Percentiles rank a stretch among this genome's conserved stretches.
Conservation (phyloP, 2,797 vertebrate species). For the Esox masquinongy region DNA sequence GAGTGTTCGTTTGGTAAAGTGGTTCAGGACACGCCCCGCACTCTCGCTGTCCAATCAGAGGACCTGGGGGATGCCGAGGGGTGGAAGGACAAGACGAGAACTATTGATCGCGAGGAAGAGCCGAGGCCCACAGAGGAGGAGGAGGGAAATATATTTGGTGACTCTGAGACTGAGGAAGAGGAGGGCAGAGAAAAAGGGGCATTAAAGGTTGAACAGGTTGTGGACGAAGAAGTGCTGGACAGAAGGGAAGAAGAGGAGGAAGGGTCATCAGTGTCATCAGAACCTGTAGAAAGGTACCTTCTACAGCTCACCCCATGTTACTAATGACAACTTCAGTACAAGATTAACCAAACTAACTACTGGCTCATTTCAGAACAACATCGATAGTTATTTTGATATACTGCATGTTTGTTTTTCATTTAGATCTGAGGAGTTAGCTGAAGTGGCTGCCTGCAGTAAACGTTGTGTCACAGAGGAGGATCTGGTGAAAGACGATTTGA, state of each 20-base stretch:
- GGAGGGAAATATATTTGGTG: slow-evolving; percentile 14
- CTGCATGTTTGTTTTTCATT: slow-evolving; percentile 10
- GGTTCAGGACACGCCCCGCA: slow-evolving; percentile 44
- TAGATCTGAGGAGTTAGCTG: slow-evolving; percentile 58
- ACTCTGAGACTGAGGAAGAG: slow-evolving; percentile 10
- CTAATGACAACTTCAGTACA: neutral
- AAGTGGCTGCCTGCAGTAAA: slow-evolving; percentile 70
- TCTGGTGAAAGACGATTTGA: slow-evolving; percentile 70
- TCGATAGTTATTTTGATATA: neutral
- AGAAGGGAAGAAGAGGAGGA: slow-evolving; percentile 18
- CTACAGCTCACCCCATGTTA: neutral
- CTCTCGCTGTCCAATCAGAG: slow-evolving; percentile 7
- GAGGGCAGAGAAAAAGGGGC: slow-evolving; percentile 13
- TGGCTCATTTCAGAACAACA: neutral
- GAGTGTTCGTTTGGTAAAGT: slow-evolving; percentile 58
- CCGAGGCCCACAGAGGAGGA: slow-evolving; percentile 33
- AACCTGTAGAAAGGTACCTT: slow-evolving; percentile 60
- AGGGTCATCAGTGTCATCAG: slow-evolving; percentile 16
- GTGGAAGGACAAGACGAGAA: slow-evolving; percentile 21
- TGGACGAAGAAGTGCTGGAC: slow-evolving; percentile 24
- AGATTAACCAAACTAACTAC: neutral
- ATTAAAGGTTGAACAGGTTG: slow-evolving; percentile 16
- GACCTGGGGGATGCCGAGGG: neutral
- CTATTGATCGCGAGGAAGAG: slow-evolving; percentile 25
- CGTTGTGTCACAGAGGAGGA: slow-evolving; percentile 62